Percentiles rank a stretch among this genome's conserved stretches.
phyloP scores from a whole-genome alignment of 2,888 invertebrate genomes.

The Macropis europaea region DNA sequence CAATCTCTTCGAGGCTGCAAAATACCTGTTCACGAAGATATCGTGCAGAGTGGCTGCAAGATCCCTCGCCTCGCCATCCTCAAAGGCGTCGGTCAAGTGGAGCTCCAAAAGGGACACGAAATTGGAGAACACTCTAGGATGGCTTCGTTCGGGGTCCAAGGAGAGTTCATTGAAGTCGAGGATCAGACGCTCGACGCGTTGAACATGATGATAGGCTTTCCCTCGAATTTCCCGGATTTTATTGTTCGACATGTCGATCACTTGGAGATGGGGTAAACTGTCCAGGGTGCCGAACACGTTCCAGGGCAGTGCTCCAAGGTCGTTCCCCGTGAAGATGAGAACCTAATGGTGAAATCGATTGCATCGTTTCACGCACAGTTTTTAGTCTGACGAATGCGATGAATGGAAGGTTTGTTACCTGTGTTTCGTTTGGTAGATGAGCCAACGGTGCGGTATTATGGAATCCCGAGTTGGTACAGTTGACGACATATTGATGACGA shows the following conservation, averaged over 20 bases:
- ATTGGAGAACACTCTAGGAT: conserved; percentile 86
- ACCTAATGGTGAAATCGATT: conserved; percentile 80
- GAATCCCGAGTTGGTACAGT: conserved; percentile 86
- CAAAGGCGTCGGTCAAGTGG: conserved; percentile 88
- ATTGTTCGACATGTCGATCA: conserved; percentile 89
- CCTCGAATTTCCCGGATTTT: conserved; percentile 86
- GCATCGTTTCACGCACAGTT: no score
- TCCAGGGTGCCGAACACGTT: conserved; percentile 86
- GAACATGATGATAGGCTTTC: conserved; percentile 88
- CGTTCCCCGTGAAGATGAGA: conserved; percentile 87
- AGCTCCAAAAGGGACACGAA: conserved; percentile 86
- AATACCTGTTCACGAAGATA: conserved; percentile 84
- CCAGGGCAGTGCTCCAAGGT: conserved; percentile 84
- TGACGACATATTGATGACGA: conserved; percentile 83
- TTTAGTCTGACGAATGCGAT: neutral
- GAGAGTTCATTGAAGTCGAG: conserved; percentile 87
- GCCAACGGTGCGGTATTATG: conserved; percentile 82
- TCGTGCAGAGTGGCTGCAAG: conserved; percentile 86
- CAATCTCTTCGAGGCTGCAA: no score
- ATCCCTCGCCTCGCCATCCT: conserved; percentile 82
- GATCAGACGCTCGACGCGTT: conserved; percentile 85
- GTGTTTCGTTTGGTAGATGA: conserved; percentile 84
- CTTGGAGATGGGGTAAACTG: conserved; percentile 82
- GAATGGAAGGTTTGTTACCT: conserved; percentile 74
- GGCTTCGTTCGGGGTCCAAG: conserved; percentile 83